Conservation (phyloP, 2,797 vertebrate species). For the Neostethus bicornis region DNA sequence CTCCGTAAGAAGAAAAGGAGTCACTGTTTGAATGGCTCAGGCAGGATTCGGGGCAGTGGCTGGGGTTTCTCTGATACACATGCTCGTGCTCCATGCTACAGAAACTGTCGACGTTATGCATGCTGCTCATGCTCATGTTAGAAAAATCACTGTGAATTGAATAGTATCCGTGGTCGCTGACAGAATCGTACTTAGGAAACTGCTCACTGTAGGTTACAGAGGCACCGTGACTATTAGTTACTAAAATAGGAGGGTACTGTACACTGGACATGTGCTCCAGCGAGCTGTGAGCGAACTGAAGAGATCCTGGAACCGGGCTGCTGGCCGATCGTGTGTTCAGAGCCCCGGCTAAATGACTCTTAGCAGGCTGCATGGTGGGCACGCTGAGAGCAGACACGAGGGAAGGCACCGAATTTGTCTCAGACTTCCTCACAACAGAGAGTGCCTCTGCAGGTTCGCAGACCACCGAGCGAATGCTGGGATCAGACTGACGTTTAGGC, state of each 20-base stretch:
- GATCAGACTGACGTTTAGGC: conserved; percentile 97
- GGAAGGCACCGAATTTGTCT: conserved; percentile 95
- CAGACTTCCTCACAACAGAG: conserved; percentile 88
- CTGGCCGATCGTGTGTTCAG: conserved; percentile 98
- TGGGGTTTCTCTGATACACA: conserved; percentile 88
- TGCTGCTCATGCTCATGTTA: conserved; percentile 91
- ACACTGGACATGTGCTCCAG: conserved; percentile 95
- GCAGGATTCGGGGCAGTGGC: conserved; percentile 89
- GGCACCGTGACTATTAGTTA: conserved; percentile 96
- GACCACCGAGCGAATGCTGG: conserved; percentile 94
- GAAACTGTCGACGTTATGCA: conserved; percentile 93
- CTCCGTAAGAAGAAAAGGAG: conserved; percentile 94
- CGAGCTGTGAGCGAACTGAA: conserved; percentile 94
- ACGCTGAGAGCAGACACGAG: conserved; percentile 97
- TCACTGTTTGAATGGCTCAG: conserved; percentile 95
- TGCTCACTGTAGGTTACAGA: conserved; percentile 92
- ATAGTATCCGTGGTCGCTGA: conserved; percentile 96
- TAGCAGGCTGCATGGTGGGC: conserved; percentile 92
- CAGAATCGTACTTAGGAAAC: conserved; percentile 94
- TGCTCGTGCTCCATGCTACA: conserved; percentile 92
- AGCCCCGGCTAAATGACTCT: conserved; percentile 95
- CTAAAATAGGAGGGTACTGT: conserved; percentile 97
- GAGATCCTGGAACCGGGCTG: conserved; percentile 95
- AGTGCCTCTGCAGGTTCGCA: conserved; percentile 92
- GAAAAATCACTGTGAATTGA: conserved; percentile 98